Evolutionary conservation across 2,113 vertebrate species (phyloP).

Genomic region (Psittacara wagleri): DNA sequence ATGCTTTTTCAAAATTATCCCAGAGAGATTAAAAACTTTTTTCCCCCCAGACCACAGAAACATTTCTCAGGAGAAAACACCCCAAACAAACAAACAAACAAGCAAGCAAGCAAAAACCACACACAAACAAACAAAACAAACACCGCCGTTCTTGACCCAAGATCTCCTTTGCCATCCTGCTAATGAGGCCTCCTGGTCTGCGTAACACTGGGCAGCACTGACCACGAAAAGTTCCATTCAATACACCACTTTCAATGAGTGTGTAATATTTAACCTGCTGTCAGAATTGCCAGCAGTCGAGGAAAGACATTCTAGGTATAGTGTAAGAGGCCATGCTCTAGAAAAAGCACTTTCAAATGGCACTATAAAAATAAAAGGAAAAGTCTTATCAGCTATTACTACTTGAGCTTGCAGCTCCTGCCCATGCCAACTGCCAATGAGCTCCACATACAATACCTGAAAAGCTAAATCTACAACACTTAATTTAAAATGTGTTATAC

Average conservation of each 20-base stretch:
- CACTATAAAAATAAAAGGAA: constrained; percentile 47
- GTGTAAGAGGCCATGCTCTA: not conserved
- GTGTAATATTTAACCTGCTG: not conserved
- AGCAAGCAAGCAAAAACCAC: not conserved
- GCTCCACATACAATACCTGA: not conserved
- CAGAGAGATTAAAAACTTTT: not conserved
- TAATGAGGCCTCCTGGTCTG: not conserved
- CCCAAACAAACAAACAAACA: not conserved
- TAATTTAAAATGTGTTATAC: not conserved
- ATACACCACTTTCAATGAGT: accelerated
- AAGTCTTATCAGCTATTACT: constrained; percentile 47
- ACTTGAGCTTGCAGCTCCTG: not conserved
- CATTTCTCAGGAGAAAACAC: not conserved
- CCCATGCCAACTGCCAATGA: not conserved
- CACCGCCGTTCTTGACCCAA: not conserved
- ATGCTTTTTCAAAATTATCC: not conserved
- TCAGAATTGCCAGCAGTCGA: not conserved
- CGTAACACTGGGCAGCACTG: not conserved
- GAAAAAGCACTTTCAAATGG: not conserved
- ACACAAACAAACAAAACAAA: not conserved
- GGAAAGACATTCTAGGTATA: not conserved
- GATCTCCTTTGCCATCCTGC: not conserved
- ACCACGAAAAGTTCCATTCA: not conserved
- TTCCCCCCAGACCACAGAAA: not conserved
- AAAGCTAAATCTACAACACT: not conserved